Base-by-base conservation (phyloP, 2,888 invertebrate genomes). In the Chironomus riparius region DNA sequence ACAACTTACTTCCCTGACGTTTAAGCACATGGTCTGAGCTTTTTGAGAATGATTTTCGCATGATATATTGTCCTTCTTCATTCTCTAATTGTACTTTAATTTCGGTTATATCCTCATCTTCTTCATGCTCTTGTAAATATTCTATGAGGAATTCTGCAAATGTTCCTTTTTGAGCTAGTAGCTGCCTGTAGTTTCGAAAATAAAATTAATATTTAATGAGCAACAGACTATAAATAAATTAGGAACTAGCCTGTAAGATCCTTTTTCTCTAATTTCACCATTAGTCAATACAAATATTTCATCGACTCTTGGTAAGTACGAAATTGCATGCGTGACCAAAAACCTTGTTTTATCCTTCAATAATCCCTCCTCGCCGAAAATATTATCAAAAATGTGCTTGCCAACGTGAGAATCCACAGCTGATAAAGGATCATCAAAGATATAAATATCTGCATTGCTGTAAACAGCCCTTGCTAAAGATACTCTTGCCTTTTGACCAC, bases 141-240 rank as follows among this genome's bases (percentile, higher is more conserved):
- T 80, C 79, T 7, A 78, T 76, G 4, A 82, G 77, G 73, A 83
- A 82, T 68, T 83, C 81, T 7, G 82, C 80, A 73, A 80, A 80
- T 22, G 79, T 80, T 71, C 81, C 94, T 81, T 92, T 93, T 83
- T 92, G 93, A 78, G 90, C 91, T 77, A 98, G 82, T 80, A 99
- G 86, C 77, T 88, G 85, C 24, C 85, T 82, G 81, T 80, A 13
- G 1, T 24, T 68, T 82, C 21, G 12, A 61, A 73, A 73, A 47
- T n/a, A n/a, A n/a, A n/a, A n/a, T n/a, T n/a, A n/a, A 68, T 69
- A 24, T 22, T 48, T 18, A 38, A 47, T 3, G 21, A 68, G 15
- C 2, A 3, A 18, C 47, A 21, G 10, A 38, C 7, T 1, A n/a
- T n/a, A n/a, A 10, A 22, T 12, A 65, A 22, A 22, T 10, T 0